These are phyloP conservation scores for Exaiptasia diaphana DNA, from an alignment of 64 coral and sea anemone genomes.

Conservation along the genomic window DNA sequence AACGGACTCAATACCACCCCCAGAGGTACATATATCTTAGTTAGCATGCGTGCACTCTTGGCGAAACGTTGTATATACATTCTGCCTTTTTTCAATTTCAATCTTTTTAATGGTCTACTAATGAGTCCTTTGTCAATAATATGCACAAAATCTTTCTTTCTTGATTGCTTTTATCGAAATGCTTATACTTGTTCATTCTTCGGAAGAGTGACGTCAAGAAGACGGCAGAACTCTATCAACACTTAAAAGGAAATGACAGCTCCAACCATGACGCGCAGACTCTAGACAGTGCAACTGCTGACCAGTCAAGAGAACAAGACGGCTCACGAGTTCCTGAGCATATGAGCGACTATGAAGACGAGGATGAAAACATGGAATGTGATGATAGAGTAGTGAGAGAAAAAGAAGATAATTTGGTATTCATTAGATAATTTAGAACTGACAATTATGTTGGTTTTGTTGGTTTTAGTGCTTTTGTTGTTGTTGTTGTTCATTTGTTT, in stretches of 20 bases:
- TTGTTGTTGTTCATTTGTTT: neutral
- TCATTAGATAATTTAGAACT: neutral
- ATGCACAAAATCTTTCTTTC: too few relatives aligned
- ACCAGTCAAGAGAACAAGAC: conserved; percentile 80
- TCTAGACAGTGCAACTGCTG: conserved; percentile 94
- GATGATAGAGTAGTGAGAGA: conserved; percentile 37
- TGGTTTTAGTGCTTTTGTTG: neutral
- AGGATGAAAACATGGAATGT: conserved; percentile 47
- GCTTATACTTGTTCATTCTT: neutral
- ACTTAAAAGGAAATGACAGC: conserved; percentile 55
- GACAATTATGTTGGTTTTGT: too few relatives aligned
- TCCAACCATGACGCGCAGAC: conserved; percentile 73
- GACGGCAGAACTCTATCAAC: conserved; percentile 78
- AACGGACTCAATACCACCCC: neutral
- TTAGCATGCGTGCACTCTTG: neutral
- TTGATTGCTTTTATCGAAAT: too few relatives aligned
- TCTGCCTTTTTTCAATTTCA: too few relatives aligned
- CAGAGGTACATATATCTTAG: conserved; percentile 18
- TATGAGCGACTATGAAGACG: conserved; percentile 45
- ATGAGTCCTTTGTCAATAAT: too few relatives aligned
- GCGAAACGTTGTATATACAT: too few relatives aligned
- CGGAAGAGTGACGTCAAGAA: conserved; percentile 36
- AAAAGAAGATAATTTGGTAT: conserved; percentile 57
- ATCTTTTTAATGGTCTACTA: too few relatives aligned
- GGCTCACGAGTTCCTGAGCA: conserved; percentile 47